phyloP scores from a whole-genome alignment of 2,888 invertebrate species.

The Drosophila meridiana region DNA sequence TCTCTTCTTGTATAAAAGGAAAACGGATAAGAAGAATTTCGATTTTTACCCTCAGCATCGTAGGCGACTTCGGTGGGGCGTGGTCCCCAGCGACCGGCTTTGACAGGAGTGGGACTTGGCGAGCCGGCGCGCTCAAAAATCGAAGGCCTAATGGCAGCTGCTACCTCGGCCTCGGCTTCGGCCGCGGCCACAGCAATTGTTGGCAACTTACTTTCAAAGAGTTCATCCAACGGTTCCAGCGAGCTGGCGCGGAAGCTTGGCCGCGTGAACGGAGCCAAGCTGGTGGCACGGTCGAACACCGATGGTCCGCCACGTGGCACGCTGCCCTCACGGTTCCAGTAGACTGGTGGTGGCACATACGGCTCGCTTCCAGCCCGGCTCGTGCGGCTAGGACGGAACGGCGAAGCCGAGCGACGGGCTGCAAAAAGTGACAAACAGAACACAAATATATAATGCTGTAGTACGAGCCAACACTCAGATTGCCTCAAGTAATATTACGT shows the following conservation, averaged over 20 bases:
- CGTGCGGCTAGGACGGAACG: constrained; percentile 72
- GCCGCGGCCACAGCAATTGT: constrained; percentile 63
- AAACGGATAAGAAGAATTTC: constrained; percentile 62
- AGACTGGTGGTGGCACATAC: constrained; percentile 82
- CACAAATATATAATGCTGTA: constrained; percentile 17
- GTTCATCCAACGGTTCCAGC: constrained; percentile 83
- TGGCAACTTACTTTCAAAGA: constrained; percentile 84
- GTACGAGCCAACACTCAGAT: background rate
- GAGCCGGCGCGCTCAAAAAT: constrained; percentile 87
- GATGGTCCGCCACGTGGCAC: constrained; percentile 81
- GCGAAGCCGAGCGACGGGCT: constrained; percentile 80
- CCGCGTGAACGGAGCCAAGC: constrained; percentile 79
- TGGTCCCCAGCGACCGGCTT: constrained; percentile 89
- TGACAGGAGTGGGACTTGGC: constrained; percentile 89
- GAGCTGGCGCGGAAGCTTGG: constrained; percentile 83
- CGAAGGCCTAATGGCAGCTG: constrained; percentile 63
- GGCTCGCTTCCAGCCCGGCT: constrained; percentile 83
- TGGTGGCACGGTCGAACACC: constrained; percentile 82
- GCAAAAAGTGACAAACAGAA: constrained; percentile 28
- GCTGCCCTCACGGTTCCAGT: constrained; percentile 71
- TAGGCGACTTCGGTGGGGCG: constrained; percentile 90
- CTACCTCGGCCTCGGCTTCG: constrained; percentile 33
- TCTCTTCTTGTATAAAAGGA: constrained; percentile 69
- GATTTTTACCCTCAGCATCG: constrained; percentile 90
- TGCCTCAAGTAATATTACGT: background rate